phyloP scores from a whole-genome alignment of 2,888 invertebrate species.

The Eumerus sabulonum region DNA sequence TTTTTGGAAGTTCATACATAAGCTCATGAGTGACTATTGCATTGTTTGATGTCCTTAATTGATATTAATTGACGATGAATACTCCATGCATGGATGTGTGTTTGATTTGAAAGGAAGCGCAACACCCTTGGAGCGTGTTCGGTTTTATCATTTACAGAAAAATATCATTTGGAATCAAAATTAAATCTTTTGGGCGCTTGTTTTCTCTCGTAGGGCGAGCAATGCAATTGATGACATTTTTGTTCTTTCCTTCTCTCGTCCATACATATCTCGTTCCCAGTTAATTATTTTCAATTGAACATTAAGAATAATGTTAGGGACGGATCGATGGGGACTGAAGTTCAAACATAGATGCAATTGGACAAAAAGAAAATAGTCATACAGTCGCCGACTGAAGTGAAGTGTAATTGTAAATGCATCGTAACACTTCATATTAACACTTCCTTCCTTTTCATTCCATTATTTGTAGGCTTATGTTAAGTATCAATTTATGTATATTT shows the following conservation, averaged over 20 bases:
- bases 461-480: too few relatives aligned
- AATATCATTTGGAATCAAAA: constrained; percentile 59
- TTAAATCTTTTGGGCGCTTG: constrained; percentile 43
- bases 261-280: constrained; percentile 65
- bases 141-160: constrained; percentile 58
- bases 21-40: too few relatives aligned
- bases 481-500: too few relatives aligned
- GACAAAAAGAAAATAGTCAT: constrained; percentile 16
- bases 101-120: constrained; percentile 59
- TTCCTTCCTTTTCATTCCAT: neutral
- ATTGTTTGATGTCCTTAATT: constrained; percentile 55
- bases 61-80: constrained; percentile 63
- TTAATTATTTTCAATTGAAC: constrained; percentile 65
- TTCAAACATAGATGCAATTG: constrained; percentile 43
- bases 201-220: constrained; percentile 27
- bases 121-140: constrained; percentile 58
- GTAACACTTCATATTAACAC: too few relatives aligned
- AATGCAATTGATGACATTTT: constrained; percentile 36
- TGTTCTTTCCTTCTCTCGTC: constrained; percentile 25
- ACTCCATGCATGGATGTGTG: constrained; percentile 42
- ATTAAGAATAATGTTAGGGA: constrained; percentile 39
- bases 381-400: too few relatives aligned
- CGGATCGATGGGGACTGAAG: constrained; percentile 37
- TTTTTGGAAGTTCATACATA: neutral
- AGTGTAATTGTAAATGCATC: too few relatives aligned